These are phyloP conservation scores for Alentia gelatinosa DNA, from an alignment of 2,888 invertebrate species.

Conservation along the genomic window DNA sequence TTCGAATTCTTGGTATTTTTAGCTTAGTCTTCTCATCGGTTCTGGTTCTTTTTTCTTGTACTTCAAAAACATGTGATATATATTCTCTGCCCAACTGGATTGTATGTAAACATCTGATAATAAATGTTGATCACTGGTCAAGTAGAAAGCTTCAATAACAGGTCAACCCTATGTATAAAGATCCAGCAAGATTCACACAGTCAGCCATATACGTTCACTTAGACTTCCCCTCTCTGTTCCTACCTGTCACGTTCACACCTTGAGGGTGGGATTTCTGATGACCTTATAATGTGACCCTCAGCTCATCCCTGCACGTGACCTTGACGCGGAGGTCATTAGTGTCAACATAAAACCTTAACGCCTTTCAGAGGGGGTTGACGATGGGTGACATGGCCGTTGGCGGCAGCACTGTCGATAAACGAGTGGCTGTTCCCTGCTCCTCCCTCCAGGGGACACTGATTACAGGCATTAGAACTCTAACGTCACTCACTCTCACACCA, in stretches of 20 bases:
- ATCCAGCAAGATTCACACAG: too few species aligned
- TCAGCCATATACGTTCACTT: too few species aligned
- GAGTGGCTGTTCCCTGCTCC: not conserved
- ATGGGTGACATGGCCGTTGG: not conserved
- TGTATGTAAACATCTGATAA: too few species aligned
- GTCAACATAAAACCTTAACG: slow-evolving; percentile 32
- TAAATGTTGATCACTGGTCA: too few species aligned
- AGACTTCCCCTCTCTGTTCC: not conserved
- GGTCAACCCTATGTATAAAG: too few species aligned
- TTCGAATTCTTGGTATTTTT: too few species aligned
- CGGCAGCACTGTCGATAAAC: not conserved
- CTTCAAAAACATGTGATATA: too few species aligned
- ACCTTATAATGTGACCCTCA: slow-evolving; percentile 34
- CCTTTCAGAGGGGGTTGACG: not conserved
- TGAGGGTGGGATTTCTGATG: not conserved
- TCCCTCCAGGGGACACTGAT: not conserved
- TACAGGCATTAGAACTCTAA: not conserved
- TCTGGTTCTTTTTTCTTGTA: too few species aligned
- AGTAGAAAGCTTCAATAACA: too few species aligned
- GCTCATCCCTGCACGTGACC: slow-evolving; percentile 44
- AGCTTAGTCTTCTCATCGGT: too few species aligned
- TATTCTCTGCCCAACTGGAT: too few species aligned
- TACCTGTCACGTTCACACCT: slow-evolving; percentile 21
- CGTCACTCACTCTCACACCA: not conserved
- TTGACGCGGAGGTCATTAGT: slow-evolving; percentile 48